phyloP scores from a whole-genome alignment of 2,888 invertebrate species.

The Cepaea hortensis region DNA sequence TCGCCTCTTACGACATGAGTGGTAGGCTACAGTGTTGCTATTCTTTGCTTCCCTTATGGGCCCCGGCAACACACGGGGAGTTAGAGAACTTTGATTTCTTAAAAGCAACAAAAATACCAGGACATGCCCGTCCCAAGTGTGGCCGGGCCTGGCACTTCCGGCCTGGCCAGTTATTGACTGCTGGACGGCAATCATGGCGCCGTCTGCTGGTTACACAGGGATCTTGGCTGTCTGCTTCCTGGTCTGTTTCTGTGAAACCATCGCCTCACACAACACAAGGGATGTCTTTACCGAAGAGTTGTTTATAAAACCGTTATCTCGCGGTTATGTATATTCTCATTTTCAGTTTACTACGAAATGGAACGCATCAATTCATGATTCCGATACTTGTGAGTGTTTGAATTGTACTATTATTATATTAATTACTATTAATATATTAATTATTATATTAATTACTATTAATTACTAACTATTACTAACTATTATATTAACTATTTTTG shows the following conservation, averaged over 20 bases:
- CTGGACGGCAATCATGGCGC: not conserved
- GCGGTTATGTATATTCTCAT: constrained; percentile 89
- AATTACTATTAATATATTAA: no score
- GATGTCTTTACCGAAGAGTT: constrained; percentile 92
- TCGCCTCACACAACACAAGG: constrained; percentile 26
- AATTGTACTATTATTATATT: no score
- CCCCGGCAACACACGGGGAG: no score
- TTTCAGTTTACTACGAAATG: constrained; percentile 93
- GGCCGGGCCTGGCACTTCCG: not conserved
- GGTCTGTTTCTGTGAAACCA: not conserved
- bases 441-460: no score
- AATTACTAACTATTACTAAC: no score
- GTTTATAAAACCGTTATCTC: constrained; percentile 88
- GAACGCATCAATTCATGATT: constrained; percentile 78
- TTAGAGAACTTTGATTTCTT: no score
- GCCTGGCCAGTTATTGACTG: not conserved
- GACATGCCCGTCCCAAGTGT: no score
- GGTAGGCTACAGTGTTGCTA: no score
- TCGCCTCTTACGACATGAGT: no score
- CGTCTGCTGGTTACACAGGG: not conserved
- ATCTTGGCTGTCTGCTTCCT: not conserved
- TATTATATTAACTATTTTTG: no score
- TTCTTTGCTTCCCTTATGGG: no score
- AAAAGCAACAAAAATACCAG: no score
- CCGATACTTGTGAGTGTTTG: constrained; percentile 63